Conservation (phyloP, 2,888 invertebrate genomes). For the Prenolepis imparis region DNA sequence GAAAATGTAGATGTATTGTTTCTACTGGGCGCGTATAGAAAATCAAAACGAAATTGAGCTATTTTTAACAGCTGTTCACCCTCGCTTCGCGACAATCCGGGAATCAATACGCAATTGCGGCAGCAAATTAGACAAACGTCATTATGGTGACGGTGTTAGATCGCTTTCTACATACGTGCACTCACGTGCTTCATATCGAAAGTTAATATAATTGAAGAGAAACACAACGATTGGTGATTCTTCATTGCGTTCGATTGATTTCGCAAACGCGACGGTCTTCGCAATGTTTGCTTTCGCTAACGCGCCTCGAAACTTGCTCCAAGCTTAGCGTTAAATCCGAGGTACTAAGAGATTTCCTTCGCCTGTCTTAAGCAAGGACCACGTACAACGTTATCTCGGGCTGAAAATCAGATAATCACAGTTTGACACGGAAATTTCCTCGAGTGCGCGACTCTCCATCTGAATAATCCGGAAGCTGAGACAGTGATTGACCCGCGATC, state of each 20-base stretch:
- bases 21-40: not conserved
- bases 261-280: not conserved
- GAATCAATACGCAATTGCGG: constrained; percentile 24
- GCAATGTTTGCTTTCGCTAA: not conserved
- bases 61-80: not conserved
- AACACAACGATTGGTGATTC: not conserved
- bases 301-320: not conserved
- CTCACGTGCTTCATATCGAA: constrained; percentile 3
- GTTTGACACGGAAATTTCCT: not conserved
- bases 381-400: not conserved
- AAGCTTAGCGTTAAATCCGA: not conserved
- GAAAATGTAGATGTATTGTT: not conserved
- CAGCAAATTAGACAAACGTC: constrained; percentile 12
- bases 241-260: constrained; percentile 5
- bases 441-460: not conserved
- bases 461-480: constrained; percentile 10
- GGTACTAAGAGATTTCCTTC: not conserved
- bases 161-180: constrained; percentile 19
- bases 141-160: not conserved
- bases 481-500: constrained; percentile 26
- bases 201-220: constrained; percentile 1
- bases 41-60: too few relatives aligned
- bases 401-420: not conserved
- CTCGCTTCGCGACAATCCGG: constrained; percentile 4
- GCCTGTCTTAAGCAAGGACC: not conserved